A percentile compares a stretch with the other conserved stretches of the same genome.
Conservation (phyloP, 2,888 invertebrate genomes). For the Leptinotarsa peninsularis region DNA sequence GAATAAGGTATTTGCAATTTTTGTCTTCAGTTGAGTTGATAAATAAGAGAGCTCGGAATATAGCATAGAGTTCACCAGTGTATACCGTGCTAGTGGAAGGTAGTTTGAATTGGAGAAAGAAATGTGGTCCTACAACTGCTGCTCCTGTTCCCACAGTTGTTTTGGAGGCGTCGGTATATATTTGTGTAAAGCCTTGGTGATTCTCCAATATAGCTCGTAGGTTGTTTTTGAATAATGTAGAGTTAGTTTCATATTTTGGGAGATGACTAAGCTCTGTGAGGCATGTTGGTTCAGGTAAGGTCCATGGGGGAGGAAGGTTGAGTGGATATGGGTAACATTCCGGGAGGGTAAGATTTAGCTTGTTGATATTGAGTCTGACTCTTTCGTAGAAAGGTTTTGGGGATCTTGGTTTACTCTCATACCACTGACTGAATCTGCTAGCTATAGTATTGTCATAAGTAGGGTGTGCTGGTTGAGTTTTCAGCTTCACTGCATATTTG, state of each 20-base stretch:
- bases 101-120: not conserved
- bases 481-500: not conserved
- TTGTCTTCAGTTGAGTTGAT: not conserved
- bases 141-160: not conserved
- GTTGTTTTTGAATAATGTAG: not conserved
- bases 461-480: constrained; percentile 8
- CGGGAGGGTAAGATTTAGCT: not conserved
- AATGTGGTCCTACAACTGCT: not conserved
- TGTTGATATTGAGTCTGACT: not conserved
- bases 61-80: not conserved
- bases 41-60: not conserved
- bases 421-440: not conserved
- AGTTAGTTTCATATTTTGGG: not conserved
- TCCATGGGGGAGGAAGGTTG: constrained; percentile 11
- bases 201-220: not conserved
- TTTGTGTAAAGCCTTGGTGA: not conserved
- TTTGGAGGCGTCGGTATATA: not conserved
- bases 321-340: not conserved
- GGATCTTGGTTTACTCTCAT: not conserved
- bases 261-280: not conserved
- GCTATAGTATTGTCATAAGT: not conserved
- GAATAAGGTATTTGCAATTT: not conserved
- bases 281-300: not conserved
- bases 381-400: constrained; percentile 2
- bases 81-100: not conserved